Conservation (phyloP, 2,888 invertebrate species). For the Cantharis nigra region DNA sequence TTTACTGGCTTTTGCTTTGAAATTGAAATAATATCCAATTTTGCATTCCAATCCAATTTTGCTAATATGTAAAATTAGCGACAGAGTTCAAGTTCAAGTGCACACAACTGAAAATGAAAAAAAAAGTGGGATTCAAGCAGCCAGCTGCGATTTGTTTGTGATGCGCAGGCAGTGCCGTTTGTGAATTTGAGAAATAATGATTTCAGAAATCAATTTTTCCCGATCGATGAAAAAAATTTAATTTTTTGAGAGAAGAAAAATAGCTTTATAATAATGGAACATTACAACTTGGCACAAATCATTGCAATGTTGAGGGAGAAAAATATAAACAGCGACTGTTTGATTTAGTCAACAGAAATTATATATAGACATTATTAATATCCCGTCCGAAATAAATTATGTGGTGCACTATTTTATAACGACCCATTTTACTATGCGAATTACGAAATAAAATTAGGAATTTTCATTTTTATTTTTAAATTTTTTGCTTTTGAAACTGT, state of each 20-base stretch:
- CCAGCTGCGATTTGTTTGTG: no score
- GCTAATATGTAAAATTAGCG: no score
- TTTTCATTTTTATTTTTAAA: not conserved
- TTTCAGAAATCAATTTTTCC: no score
- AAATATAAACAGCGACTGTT: not conserved
- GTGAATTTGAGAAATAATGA: no score
- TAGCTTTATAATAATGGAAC: not conserved
- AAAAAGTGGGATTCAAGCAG: no score
- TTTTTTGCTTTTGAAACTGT: not conserved
- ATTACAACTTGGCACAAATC: not conserved
- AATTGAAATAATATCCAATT: no score
- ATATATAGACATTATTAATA: slow-evolving; percentile 2
- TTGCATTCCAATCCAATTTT: no score
- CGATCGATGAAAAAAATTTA: no score
- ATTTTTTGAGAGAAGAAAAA: not conserved
- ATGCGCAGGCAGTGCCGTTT: no score
- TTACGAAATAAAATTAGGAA: not conserved
- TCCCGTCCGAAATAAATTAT: not conserved
- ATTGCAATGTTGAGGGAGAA: not conserved
- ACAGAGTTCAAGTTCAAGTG: no score
- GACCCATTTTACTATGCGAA: not conserved
- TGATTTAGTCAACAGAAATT: not conserved
- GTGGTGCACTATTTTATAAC: not conserved
- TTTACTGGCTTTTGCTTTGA: no score
- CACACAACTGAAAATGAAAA: no score